These are phyloP conservation scores for Uropsilus gracilis DNA, from an alignment of 2,113 vertebrate species.

Conservation along the genomic window DNA sequence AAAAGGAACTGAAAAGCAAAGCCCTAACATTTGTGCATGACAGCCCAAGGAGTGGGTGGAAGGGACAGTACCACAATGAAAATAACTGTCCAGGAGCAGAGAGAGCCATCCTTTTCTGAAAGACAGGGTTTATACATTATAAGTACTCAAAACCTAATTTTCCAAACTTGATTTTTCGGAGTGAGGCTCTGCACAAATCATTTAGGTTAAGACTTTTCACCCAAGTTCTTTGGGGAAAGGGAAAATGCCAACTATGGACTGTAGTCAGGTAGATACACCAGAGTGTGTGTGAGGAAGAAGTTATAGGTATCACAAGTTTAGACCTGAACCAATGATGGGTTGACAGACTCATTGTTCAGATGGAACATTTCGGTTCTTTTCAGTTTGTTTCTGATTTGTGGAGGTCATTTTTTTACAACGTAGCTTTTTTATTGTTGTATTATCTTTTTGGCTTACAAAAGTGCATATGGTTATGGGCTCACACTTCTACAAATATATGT, in stretches of 20 bases:
- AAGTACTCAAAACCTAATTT: slow-evolving; percentile 1
- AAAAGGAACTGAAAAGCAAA: neutral
- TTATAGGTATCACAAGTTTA: accelerated
- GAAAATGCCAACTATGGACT: too few species aligned
- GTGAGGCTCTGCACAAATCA: neutral
- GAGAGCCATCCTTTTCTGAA: too few species aligned
- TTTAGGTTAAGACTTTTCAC: neutral
- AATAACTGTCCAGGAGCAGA: neutral
- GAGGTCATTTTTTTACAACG: neutral
- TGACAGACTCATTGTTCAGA: neutral
- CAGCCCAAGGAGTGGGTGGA: too few species aligned
- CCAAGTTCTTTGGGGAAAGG: neutral
- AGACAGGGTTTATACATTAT: neutral
- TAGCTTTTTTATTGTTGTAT: neutral
- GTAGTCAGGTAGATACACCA: neutral
- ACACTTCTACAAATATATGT: too few species aligned
- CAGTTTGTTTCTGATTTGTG: neutral
- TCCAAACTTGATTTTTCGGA: neutral
- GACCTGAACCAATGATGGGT: too few species aligned
- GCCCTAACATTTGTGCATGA: neutral
- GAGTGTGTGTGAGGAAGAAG: neutral
- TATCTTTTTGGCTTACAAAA: too few species aligned
- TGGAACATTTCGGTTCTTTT: neutral
- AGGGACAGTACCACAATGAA: accelerated
- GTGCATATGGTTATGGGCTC: too few species aligned